Percentiles rank a stretch among this genome's conserved stretches.
These are phyloP conservation scores for Poeciliopsis retropinna DNA, from an alignment of 2,113 vertebrate species.

Conservation along the genomic window DNA sequence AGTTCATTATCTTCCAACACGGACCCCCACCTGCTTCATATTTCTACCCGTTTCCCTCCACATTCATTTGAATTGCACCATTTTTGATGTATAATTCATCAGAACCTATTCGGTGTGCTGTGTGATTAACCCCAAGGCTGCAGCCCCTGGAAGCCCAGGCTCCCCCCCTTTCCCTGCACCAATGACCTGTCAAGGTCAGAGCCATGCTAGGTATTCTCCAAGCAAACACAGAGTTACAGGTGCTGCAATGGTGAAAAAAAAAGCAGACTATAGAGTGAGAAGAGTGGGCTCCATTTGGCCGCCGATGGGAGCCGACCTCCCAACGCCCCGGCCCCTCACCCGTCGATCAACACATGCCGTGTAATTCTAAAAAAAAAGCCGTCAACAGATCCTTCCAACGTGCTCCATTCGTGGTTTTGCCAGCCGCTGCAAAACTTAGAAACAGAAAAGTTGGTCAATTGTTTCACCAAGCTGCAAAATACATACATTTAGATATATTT, in stretches of 20 bases:
- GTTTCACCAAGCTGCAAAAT: neutral
- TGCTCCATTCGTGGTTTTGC: neutral
- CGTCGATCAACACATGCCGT: neutral
- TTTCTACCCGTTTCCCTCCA: neutral
- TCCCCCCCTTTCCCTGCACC: conserved; percentile 36
- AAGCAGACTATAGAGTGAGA: conserved; percentile 7
- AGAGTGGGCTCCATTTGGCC: conserved; percentile 15
- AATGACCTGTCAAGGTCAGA: conserved; percentile 83
- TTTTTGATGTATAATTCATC: conserved; percentile 57
- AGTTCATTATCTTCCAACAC: conserved; percentile 33
- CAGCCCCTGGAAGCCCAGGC: conserved; percentile 37
- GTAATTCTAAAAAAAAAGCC: neutral
- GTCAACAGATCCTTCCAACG: neutral
- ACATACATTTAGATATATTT: too few species aligned
- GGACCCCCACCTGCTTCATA: neutral
- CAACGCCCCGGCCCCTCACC: too few species aligned
- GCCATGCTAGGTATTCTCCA: conserved; percentile 67
- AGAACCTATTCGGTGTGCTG: conserved; percentile 34
- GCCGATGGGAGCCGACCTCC: neutral
- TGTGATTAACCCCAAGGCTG: conserved; percentile 57
- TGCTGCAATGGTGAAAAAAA: conserved; percentile 39
- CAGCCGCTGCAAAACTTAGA: neutral
- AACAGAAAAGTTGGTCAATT: neutral
- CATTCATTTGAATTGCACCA: conserved; percentile 41
- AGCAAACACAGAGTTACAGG: conserved; percentile 53